Evolutionary conservation across 2,113 vertebrate genomes (phyloP).

Genomic region (human): DNA sequence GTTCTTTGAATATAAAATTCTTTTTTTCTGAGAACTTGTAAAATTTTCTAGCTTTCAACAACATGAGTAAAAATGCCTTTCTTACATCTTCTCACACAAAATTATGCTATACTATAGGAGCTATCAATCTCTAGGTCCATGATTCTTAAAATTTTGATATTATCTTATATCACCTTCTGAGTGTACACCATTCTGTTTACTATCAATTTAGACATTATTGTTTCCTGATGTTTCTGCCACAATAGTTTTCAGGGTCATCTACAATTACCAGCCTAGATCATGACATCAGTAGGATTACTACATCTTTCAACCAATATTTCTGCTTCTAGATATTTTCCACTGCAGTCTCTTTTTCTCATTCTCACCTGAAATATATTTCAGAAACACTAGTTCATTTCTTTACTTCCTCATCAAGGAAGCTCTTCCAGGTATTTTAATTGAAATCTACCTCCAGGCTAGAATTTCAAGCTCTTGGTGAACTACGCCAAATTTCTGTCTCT

Average conservation of each 20-base stretch:
- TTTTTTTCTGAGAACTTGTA: not conserved
- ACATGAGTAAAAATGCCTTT: not conserved
- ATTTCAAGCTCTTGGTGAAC: not conserved
- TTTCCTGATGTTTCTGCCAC: not conserved
- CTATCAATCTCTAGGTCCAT: not conserved
- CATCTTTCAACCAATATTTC: not conserved
- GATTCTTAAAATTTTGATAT: not conserved
- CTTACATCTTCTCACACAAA: not conserved
- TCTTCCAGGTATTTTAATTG: not conserved
- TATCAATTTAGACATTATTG: not conserved
- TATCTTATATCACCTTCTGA: not conserved
- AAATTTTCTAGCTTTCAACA: not conserved
- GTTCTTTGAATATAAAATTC: conserved; percentile 1
- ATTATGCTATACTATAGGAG: not conserved
- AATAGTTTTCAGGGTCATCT: not conserved
- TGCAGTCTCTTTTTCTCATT: not conserved
- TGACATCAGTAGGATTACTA: not conserved
- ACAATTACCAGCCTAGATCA: not conserved
- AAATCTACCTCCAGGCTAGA: not conserved
- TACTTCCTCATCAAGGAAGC: not conserved
- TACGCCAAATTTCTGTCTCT: not conserved
- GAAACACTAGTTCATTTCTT: not conserved
- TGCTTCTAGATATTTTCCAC: not conserved
- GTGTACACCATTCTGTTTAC: not conserved
- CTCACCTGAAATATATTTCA: not conserved